Conservation (phyloP, 1,140 invertebrate genomes). For the Geopemphigus sp. region DNA sequence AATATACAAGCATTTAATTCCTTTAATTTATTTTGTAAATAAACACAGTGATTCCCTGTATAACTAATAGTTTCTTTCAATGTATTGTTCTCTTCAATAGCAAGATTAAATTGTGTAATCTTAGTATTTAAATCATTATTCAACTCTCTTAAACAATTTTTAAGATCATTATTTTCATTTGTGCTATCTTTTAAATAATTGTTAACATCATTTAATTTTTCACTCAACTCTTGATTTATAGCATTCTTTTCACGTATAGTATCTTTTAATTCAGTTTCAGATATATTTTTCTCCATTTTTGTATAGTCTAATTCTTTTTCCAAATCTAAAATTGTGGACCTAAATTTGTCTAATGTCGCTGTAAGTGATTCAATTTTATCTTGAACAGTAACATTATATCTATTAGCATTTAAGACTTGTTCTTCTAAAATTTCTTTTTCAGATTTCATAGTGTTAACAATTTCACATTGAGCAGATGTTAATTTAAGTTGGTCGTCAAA, state of each 20-base stretch:
- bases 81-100: slow-evolving; percentile 16
- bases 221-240: neutral
- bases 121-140: slow-evolving; percentile 25
- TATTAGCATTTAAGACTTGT: neutral
- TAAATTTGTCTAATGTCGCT: neutral
- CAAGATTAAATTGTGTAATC: neutral
- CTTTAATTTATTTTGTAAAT: slow-evolving; percentile 19
- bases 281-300: neutral
- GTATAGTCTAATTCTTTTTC: neutral
- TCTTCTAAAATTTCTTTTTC: slow-evolving; percentile 27
- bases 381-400: neutral
- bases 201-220: neutral
- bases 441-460: neutral
- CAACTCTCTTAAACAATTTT: neutral
- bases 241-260: neutral
- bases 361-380: neutral
- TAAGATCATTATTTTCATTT: slow-evolving; percentile 6
- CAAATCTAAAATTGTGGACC: neutral
- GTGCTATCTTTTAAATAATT: neutral
- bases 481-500: slow-evolving; percentile 3
- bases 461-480: neutral
- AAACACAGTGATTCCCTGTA: neutral
- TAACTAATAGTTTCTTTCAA: slow-evolving; percentile 5
- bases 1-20: neutral
- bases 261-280: slow-evolving; percentile 15